Evolutionary conservation across 2,113 vertebrate genomes (phyloP).

Genomic region (Xyrauchen texanus): DNA sequence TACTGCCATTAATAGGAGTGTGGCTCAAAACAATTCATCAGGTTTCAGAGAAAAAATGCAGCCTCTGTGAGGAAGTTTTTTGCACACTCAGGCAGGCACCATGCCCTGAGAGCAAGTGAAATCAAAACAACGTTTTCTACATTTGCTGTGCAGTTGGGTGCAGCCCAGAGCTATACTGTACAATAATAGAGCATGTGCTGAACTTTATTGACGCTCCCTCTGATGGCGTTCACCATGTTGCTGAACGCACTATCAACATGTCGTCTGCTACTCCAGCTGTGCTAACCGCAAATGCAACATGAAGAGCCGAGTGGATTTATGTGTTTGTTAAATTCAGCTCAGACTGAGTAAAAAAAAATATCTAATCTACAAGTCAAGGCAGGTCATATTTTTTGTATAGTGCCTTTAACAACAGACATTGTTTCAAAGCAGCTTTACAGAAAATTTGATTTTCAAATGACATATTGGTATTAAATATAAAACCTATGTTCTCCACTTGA

Average conservation of each 20-base stretch:
- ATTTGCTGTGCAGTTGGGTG: background rate
- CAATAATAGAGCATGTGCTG: constrained; percentile 21
- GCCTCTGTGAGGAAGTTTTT: constrained; percentile 3
- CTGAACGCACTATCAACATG: constrained; percentile 25
- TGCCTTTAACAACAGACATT: no score
- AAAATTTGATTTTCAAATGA: no score
- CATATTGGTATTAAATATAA: no score
- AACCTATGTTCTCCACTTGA: no score
- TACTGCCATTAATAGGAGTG: constrained; percentile 48
- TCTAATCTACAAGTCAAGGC: background rate
- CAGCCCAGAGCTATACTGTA: background rate
- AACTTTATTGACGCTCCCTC: constrained; percentile 16
- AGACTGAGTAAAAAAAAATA: background rate
- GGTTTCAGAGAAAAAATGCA: constrained; percentile 9
- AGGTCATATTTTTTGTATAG: no score
- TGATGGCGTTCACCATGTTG: constrained; percentile 25
- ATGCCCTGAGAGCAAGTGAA: constrained; percentile 6
- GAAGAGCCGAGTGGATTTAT: background rate
- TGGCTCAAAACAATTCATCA: constrained; percentile 42
- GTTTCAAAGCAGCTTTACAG: no score
- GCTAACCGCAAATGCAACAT: constrained; percentile 5
- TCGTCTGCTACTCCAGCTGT: constrained; percentile 18
- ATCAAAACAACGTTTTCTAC: constrained; percentile 4
- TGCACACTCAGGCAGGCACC: background rate
- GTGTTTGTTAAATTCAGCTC: constrained; percentile 22